Conservation (phyloP, 2,113 vertebrate species). For the Dromiciops gliroides region DNA sequence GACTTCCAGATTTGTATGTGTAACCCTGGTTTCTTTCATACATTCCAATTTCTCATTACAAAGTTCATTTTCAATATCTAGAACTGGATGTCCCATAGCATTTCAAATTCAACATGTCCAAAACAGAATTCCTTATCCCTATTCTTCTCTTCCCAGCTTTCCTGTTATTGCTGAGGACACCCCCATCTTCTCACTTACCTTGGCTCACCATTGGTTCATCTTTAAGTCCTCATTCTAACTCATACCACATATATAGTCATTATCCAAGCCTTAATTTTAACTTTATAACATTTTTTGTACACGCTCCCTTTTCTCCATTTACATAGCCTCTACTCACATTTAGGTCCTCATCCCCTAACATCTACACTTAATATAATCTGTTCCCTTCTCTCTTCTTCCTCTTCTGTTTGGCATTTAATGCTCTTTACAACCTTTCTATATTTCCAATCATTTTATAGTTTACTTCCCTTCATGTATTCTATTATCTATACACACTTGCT, state of each 20-base stretch:
- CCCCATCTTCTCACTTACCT: background rate
- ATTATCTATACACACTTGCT: background rate
- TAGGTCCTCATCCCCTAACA: background rate
- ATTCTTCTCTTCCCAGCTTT: background rate
- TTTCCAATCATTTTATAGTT: background rate
- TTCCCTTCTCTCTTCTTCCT: background rate
- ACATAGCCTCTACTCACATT: background rate
- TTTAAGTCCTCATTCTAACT: background rate
- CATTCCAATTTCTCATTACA: background rate
- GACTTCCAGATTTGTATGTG: too few relatives aligned
- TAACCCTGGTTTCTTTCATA: background rate
- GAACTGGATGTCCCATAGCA: background rate
- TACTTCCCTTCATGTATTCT: background rate
- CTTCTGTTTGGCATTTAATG: background rate
- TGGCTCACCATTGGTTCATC: background rate
- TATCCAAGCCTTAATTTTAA: background rate
- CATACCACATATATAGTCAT: background rate
- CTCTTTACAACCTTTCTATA: background rate
- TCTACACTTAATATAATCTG: too few relatives aligned
- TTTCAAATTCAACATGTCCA: background rate
- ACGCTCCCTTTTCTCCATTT: background rate
- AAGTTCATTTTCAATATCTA: background rate
- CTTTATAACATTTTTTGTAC: background rate
- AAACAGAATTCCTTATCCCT: background rate
- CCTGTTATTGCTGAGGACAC: background rate